phyloP scores from a whole-genome alignment of 2,113 vertebrate genomes.

The Sylvietta virens region DNA sequence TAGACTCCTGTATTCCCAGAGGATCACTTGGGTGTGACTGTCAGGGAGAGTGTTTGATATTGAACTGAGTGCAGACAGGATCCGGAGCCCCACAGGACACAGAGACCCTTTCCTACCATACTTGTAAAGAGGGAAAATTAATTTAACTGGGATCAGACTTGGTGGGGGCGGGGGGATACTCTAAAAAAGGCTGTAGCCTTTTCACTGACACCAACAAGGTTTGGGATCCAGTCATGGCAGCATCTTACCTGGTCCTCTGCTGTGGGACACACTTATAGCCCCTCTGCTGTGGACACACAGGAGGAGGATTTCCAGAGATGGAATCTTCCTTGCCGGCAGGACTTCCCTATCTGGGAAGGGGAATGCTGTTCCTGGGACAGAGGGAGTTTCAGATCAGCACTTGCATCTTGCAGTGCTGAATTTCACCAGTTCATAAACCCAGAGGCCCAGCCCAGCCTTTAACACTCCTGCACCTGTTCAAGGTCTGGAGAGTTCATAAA shows the following conservation, averaged over 20 bases:
- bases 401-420: background rate
- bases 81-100: background rate
- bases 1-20: background rate
- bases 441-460: background rate
- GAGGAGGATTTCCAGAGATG: background rate
- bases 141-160: background rate
- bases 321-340: no score
- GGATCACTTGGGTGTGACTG: background rate
- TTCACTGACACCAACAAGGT: background rate
- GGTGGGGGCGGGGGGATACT: background rate
- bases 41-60: background rate
- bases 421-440: background rate
- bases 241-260: background rate
- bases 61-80: background rate
- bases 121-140: background rate
- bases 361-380: background rate
- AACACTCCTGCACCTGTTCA: background rate
- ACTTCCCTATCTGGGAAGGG: background rate
- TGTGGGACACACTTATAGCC: background rate
- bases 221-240: background rate
- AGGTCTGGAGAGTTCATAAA: background rate
- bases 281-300: background rate
- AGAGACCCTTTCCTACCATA: background rate
- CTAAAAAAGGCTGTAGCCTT: background rate
- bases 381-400: background rate